Conservation (phyloP, 2,888 invertebrate genomes). For the Pyrocoelia pectoralis region DNA sequence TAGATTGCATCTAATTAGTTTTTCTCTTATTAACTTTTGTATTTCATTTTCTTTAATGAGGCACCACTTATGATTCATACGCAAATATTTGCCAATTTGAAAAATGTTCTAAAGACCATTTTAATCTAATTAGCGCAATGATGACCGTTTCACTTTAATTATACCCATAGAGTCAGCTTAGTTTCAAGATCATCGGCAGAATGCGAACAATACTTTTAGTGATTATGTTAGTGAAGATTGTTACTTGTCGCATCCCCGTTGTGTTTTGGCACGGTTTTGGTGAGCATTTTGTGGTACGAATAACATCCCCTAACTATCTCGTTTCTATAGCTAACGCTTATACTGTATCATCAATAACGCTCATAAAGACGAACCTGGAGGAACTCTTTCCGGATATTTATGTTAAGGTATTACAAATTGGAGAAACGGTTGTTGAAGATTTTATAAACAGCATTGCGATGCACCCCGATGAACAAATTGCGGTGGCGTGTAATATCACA, state of each 20-base stretch:
- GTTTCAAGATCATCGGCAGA: no score
- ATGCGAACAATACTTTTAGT: no score
- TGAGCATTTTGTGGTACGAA: not conserved
- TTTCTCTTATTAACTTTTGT: no score
- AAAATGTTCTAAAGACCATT: no score
- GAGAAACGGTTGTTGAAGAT: constrained; percentile 73
- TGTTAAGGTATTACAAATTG: constrained; percentile 85
- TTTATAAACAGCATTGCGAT: constrained; percentile 84
- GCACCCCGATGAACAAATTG: constrained; percentile 79
- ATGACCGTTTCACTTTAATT: no score
- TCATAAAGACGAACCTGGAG: not conserved
- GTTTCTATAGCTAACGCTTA: not conserved
- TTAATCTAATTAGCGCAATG: no score
- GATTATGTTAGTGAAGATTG: no score
- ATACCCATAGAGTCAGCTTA: no score
- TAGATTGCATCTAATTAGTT: no score
- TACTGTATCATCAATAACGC: not conserved
- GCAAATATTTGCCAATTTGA: no score
- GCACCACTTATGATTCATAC: no score
- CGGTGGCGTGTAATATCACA: constrained; percentile 78
- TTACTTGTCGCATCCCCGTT: not conserved
- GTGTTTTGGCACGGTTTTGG: constrained; percentile 4
- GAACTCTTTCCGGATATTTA: constrained; percentile 71
- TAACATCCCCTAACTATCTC: not conserved
- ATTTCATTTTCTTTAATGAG: no score